phyloP scores from a whole-genome alignment of 2,888 invertebrate genomes.

The Neoitamus cyanurus region DNA sequence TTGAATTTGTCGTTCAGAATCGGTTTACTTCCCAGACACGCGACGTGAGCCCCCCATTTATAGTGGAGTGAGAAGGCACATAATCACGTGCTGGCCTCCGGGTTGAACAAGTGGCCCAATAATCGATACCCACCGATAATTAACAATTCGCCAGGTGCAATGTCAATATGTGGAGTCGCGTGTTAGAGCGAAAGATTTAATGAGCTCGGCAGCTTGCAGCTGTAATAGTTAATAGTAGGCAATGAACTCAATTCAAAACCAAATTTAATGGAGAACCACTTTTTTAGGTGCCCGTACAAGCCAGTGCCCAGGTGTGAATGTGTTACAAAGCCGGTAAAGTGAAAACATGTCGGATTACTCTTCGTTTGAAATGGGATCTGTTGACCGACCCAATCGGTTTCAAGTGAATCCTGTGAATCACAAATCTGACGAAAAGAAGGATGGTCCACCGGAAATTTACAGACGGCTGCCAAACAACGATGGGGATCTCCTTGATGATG shows the following conservation, averaged over 20 bases:
- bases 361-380: constrained; percentile 63
- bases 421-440: constrained; percentile 59
- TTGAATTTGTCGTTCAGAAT: background rate
- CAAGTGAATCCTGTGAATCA: constrained; percentile 66
- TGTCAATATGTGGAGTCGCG: constrained; percentile 8
- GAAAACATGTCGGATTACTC: constrained; percentile 62
- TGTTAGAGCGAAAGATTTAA: background rate
- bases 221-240: background rate
- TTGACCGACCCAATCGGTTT: constrained; percentile 65
- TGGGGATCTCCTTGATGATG: constrained; percentile 63
- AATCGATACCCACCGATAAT: constrained; percentile 24
- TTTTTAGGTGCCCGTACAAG: constrained; percentile 10
- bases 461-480: constrained; percentile 62
- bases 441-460: constrained; percentile 61
- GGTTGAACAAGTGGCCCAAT: background rate
- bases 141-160: background rate
- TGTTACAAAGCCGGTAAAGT: background rate
- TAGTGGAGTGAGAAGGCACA: background rate
- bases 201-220: background rate
- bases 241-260: background rate
- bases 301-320: constrained; percentile 18
- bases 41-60: background rate
- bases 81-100: background rate
- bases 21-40: background rate
- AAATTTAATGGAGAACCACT: background rate